Conservation (phyloP, 1,140 invertebrate genomes). For the Heliconius eleuchia region DNA sequence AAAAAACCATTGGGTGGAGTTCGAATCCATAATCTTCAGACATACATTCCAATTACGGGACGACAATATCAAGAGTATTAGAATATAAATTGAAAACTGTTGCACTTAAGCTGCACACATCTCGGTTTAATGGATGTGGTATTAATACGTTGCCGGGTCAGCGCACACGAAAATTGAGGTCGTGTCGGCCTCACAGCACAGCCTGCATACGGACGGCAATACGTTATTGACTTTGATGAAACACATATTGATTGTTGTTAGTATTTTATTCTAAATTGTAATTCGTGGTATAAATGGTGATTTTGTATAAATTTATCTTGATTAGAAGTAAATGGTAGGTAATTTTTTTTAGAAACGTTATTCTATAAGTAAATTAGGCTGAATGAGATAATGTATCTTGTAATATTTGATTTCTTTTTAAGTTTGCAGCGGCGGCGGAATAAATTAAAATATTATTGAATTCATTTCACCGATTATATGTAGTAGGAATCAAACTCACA, state of each 20-base stretch:
- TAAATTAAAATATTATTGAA: too few relatives aligned
- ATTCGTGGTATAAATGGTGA: neutral
- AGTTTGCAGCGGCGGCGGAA: too few relatives aligned
- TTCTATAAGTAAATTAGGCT: too few relatives aligned
- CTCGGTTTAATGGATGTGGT: slow-evolving; percentile 21
- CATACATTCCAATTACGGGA: neutral
- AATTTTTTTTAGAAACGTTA: neutral
- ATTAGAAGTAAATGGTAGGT: neutral
- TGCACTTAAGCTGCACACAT: slow-evolving; percentile 19
- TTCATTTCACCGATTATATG: too few relatives aligned
- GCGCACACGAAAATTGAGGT: slow-evolving; percentile 65
- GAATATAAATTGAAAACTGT: slow-evolving; percentile 14
- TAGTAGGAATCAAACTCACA: too few relatives aligned
- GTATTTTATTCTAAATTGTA: neutral
- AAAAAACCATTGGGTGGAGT: too few relatives aligned
- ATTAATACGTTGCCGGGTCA: slow-evolving; percentile 50
- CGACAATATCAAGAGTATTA: neutral
- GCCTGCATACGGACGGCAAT: slow-evolving; percentile 30
- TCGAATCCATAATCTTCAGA: neutral
- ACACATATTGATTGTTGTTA: neutral
- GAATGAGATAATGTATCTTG: too few relatives aligned
- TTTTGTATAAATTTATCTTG: neutral
- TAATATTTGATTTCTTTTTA: too few relatives aligned
- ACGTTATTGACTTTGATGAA: slow-evolving; percentile 24
- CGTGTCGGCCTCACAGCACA: slow-evolving; percentile 22